These are phyloP conservation scores for Zoanthus solanderi DNA, from an alignment of 92 coral and sea anemone species.

Conservation along the genomic window DNA sequence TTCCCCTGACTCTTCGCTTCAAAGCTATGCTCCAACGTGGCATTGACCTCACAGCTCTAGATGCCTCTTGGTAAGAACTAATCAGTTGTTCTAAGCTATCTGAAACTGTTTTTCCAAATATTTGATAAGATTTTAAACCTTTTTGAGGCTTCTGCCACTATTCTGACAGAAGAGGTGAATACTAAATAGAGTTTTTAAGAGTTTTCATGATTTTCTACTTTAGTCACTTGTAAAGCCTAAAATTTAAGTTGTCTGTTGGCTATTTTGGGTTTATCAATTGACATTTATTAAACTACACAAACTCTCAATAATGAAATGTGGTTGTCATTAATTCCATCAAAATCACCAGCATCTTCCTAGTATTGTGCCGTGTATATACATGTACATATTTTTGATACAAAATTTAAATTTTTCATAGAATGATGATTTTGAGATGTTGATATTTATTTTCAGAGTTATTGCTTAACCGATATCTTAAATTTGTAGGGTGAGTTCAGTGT, in stretches of 20 bases:
- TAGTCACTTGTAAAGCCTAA: too few species aligned
- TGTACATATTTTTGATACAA: neutral
- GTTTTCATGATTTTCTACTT: too few species aligned
- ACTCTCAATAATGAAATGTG: too few species aligned
- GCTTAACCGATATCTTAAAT: neutral
- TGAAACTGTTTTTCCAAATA: neutral
- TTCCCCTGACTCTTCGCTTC: constrained; percentile 95
- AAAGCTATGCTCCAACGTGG: constrained; percentile 99
- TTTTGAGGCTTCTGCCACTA: too few species aligned
- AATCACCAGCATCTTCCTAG: too few species aligned
- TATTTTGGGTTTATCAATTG: too few species aligned
- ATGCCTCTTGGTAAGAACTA: constrained; percentile 90
- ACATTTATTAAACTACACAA: too few species aligned
- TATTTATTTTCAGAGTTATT: neutral
- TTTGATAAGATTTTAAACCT: neutral
- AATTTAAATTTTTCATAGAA: neutral
- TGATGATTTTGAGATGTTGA: neutral
- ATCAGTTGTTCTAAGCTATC: neutral
- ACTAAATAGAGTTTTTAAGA: too few species aligned
- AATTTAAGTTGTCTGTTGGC: too few species aligned
- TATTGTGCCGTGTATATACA: too few species aligned
- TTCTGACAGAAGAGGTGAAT: too few species aligned
- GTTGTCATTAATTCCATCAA: too few species aligned
- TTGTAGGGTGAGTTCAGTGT: constrained; percentile 95
- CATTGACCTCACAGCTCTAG: constrained; percentile 89